phyloP scores from a whole-genome alignment of 2,113 vertebrate genomes.

The Chionis minor region DNA sequence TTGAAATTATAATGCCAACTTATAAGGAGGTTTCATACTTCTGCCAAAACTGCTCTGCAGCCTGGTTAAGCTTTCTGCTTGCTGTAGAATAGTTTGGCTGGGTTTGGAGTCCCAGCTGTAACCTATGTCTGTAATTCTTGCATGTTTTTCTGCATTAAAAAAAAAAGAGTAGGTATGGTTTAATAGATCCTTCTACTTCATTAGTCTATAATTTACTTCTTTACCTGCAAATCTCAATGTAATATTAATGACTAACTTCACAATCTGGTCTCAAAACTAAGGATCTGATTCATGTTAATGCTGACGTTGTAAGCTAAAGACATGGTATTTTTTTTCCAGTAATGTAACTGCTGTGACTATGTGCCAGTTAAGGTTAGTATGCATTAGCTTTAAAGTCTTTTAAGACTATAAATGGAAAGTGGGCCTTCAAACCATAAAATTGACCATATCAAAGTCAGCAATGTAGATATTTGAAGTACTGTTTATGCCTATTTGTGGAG shows the following conservation, averaged over 20 bases:
- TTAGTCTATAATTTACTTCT: neutral
- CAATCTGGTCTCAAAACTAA: neutral
- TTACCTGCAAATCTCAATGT: neutral
- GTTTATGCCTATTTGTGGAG: neutral
- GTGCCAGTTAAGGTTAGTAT: neutral
- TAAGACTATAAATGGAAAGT: neutral
- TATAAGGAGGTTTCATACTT: neutral
- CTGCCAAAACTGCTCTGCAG: conserved; percentile 17
- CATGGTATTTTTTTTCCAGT: neutral
- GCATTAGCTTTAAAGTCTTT: neutral
- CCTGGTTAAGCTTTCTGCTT: neutral
- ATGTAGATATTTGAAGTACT: neutral
- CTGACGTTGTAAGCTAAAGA: neutral
- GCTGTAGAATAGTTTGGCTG: neutral
- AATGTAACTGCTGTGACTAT: neutral
- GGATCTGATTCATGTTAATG: neutral
- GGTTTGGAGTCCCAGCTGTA: neutral
- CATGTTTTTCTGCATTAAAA: neutral
- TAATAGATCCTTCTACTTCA: neutral
- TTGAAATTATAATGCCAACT: neutral
- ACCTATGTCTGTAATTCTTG: neutral
- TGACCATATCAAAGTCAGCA: neutral
- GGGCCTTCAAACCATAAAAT: neutral
- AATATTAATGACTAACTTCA: neutral
- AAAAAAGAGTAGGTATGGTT: neutral